Percentiles rank a stretch among this genome's conserved stretches.
Conservation (phyloP, 2,113 vertebrate species). For the Mormyrus lacerda region DNA sequence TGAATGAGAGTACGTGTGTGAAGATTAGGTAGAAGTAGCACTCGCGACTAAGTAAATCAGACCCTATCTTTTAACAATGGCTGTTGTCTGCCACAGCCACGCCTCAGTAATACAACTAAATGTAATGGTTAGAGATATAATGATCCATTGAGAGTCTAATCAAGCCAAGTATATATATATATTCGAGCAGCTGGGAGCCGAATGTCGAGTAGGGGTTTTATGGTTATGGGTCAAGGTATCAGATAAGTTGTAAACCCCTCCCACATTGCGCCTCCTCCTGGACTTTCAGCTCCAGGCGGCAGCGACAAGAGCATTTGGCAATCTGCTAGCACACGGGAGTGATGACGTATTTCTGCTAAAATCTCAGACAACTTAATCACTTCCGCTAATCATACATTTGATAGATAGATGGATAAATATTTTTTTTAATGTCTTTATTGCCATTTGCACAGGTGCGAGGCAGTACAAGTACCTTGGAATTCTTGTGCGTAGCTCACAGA, state of each 20-base stretch:
- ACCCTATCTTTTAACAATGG: neutral
- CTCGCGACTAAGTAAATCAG: neutral
- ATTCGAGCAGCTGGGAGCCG: too few species aligned
- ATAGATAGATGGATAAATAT: too few species aligned
- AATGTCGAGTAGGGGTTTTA: too few species aligned
- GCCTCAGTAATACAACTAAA: neutral
- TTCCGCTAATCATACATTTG: neutral
- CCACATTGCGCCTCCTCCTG: too few species aligned
- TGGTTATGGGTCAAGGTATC: too few species aligned
- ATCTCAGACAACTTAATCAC: neutral
- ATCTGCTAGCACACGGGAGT: neutral
- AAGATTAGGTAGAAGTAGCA: neutral
- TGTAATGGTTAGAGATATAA: neutral
- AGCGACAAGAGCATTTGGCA: too few species aligned
- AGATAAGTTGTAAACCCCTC: too few species aligned
- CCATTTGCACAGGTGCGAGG: too few species aligned
- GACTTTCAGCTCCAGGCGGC: too few species aligned
- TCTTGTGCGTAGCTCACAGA: too few species aligned
- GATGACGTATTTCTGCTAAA: neutral
- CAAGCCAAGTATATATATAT: neutral
- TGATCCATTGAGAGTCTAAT: neutral
- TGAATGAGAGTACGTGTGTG: neutral
- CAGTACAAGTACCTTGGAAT: too few species aligned
- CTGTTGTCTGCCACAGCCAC: neutral
- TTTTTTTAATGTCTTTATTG: too few species aligned